Conservation (phyloP, 2,797 vertebrate species). For the Myotis daubentonii region DNA sequence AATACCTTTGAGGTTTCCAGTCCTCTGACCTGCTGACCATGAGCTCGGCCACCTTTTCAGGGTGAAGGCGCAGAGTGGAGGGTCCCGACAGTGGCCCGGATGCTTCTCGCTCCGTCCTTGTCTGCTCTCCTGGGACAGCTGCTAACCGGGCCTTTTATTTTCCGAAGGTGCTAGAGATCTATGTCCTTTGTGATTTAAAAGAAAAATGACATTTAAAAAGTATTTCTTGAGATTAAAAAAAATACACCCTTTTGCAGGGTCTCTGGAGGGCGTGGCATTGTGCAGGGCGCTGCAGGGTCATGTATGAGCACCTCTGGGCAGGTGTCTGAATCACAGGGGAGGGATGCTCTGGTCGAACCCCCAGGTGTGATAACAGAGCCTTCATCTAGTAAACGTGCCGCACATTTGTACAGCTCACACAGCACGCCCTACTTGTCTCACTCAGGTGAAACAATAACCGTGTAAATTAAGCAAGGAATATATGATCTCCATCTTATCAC, state of each 20-base stretch:
- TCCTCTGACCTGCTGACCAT: background rate
- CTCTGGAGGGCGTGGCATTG: background rate
- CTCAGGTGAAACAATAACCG: background rate
- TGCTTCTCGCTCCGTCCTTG: background rate
- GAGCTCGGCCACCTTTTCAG: background rate
- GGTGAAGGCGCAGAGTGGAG: background rate
- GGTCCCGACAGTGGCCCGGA: background rate
- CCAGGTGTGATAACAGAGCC: background rate
- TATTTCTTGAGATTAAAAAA: background rate
- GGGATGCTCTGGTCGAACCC: background rate
- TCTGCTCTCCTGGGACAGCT: background rate
- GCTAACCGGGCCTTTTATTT: background rate
- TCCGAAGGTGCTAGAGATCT: background rate
- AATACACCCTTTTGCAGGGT: rapidly evolving
- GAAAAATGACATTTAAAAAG: background rate
- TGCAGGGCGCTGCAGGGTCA: rapidly evolving
- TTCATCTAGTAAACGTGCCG: background rate
- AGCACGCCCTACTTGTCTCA: background rate
- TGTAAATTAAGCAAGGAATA: background rate
- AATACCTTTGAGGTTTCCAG: no score
- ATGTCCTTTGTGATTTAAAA: background rate
- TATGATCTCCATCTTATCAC: background rate
- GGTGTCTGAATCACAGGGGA: rapidly evolving
- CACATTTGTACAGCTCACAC: background rate
- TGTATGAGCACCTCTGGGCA: background rate